Conservation (phyloP, 2,888 invertebrate genomes). For the Mycalesis mineus region DNA sequence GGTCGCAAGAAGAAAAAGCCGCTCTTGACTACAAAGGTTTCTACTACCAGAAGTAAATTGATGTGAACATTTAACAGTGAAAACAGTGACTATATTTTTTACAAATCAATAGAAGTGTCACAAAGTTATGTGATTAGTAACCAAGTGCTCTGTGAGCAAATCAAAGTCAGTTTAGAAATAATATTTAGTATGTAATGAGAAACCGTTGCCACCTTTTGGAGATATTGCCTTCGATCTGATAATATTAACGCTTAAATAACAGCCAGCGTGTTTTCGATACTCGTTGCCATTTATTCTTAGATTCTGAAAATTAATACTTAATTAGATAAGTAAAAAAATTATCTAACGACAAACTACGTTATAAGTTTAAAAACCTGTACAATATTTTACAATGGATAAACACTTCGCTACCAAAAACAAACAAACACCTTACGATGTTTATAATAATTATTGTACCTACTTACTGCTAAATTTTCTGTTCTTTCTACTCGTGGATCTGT, state of each 20-base stretch:
- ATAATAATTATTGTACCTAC: conserved; percentile 2
- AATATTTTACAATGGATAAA: not conserved
- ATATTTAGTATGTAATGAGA: conserved; percentile 1
- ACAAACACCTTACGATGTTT: not conserved
- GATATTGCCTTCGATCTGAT: not conserved
- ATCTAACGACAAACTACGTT: no score
- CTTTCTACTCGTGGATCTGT: not conserved
- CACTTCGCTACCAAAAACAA: not conserved
- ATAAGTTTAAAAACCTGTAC: no score
- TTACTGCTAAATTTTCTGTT: conserved; percentile 5
- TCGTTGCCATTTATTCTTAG: conserved; percentile 8
- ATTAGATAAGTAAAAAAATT: not conserved
- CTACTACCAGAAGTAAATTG: conserved; percentile 72
- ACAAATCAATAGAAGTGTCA: conserved; percentile 20
- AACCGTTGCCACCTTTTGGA: not conserved
- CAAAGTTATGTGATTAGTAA: conserved; percentile 22
- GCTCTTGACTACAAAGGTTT: conserved; percentile 81
- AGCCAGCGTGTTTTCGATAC: conserved; percentile 11
- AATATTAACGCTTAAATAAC: not conserved
- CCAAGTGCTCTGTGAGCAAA: conserved; percentile 33
- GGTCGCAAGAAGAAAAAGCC: conserved; percentile 60
- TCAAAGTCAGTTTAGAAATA: conserved; percentile 25
- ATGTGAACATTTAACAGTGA: conserved; percentile 26
- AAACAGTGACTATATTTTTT: conserved; percentile 26
- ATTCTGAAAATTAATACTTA: not conserved